Conservation (phyloP, 1,140 invertebrate species). For the Euschistus heros region DNA sequence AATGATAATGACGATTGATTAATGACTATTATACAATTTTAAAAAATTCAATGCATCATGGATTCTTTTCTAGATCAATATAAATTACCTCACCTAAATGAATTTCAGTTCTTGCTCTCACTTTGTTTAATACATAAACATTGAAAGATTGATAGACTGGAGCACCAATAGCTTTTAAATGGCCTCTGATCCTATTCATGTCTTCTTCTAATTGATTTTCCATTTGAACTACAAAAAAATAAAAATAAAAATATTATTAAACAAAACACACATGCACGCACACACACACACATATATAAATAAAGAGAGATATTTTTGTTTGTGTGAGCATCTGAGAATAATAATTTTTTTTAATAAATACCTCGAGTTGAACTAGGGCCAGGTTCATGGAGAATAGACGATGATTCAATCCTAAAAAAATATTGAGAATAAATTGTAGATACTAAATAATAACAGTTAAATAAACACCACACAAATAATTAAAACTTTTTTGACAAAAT, state of each 20-base stretch:
- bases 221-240: conserved; percentile 20
- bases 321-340: neutral
- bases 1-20: too few relatives aligned
- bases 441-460: too few relatives aligned
- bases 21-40: too few relatives aligned
- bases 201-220: conserved; percentile 34
- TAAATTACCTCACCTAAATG: conserved; percentile 47
- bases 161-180: conserved; percentile 65
- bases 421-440: neutral
- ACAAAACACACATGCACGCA: neutral
- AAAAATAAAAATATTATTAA: neutral
- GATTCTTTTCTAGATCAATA: too few relatives aligned
- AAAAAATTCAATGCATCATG: neutral
- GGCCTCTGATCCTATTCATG: conserved; percentile 45
- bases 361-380: neutral
- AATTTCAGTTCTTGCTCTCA: conserved; percentile 68
- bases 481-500: too few relatives aligned
- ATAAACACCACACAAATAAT: too few relatives aligned
- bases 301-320: neutral
- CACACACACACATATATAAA: neutral
- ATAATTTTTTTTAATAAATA: neutral
- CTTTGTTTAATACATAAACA: conserved; percentile 66
- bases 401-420: neutral
- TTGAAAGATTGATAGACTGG: conserved; percentile 74
- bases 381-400: neutral